Evolutionary conservation across 2,888 invertebrate species (phyloP).

Genomic region (Myopa tessellatipennis): DNA sequence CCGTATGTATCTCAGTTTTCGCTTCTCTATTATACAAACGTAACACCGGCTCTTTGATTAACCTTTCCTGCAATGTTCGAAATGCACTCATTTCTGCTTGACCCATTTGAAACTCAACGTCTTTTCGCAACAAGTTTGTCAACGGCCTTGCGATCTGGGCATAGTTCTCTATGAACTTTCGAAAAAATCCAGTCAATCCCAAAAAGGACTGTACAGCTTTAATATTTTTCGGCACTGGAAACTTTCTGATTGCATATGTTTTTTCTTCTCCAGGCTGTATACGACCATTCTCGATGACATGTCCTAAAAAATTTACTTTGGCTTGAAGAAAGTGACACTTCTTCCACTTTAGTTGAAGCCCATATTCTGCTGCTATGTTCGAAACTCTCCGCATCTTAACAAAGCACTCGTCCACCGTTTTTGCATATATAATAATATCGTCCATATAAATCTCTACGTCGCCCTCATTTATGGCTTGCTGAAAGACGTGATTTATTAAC

Average conservation of each 20-base stretch:
- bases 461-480: conserved; percentile 36
- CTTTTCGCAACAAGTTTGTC: neutral
- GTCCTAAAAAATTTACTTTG: neutral
- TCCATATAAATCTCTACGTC: conserved; percentile 45
- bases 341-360: conserved; percentile 18
- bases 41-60: conserved; percentile 34
- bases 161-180: neutral
- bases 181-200: conserved; percentile 9
- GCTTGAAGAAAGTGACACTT: neutral
- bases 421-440: conserved; percentile 43
- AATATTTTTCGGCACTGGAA: conserved; percentile 38
- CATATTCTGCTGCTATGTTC: conserved; percentile 21
- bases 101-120: no score
- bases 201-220: conserved; percentile 29
- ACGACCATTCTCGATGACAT: neutral
- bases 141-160: conserved; percentile 2
- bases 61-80: conserved; percentile 9
- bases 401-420: conserved; percentile 38
- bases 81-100: no score
- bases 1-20: conserved; percentile 44
- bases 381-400: conserved; percentile 33
- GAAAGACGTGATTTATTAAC: conserved; percentile 43
- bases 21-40: conserved; percentile 35
- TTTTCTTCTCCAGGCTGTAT: conserved; percentile 44
- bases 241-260: neutral